Conservation (phyloP, 2,113 vertebrate species). For the Microcebus murinus region DNA sequence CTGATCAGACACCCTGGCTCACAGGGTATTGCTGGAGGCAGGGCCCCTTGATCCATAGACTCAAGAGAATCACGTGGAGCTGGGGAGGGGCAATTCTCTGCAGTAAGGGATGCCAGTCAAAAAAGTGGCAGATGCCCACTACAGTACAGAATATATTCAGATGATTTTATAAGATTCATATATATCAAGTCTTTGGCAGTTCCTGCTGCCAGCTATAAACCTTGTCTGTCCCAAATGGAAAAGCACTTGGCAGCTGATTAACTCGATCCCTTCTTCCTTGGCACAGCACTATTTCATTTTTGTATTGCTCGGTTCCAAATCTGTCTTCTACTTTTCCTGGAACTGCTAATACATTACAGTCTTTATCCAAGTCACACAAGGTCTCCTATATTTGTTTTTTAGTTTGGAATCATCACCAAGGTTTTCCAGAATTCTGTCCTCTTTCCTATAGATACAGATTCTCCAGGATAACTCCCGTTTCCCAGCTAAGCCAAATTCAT, state of each 20-base stretch:
- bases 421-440: constrained; percentile 44
- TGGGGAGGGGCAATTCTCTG: background rate
- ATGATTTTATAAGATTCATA: constrained; percentile 40
- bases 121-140: constrained; percentile 40
- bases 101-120: background rate
- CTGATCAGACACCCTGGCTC: background rate
- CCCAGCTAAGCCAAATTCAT: constrained; percentile 35
- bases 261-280: constrained; percentile 53
- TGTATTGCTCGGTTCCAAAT: constrained; percentile 56
- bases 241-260: constrained; percentile 61
- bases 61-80: background rate
- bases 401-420: constrained; percentile 39
- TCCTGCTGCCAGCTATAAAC: constrained; percentile 49
- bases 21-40: background rate
- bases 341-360: constrained; percentile 60
- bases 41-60: background rate
- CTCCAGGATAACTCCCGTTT: constrained; percentile 30
- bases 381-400: constrained; percentile 63
- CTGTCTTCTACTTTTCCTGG: constrained; percentile 70
- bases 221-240: constrained; percentile 56
- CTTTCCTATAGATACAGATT: constrained; percentile 35
- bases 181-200: constrained; percentile 8
- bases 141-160: constrained; percentile 44
- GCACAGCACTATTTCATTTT: constrained; percentile 46
- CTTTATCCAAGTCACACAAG: constrained; percentile 63